Base-by-base conservation (phyloP, 2,888 invertebrate genomes). In the Coremacera marginata region DNA sequence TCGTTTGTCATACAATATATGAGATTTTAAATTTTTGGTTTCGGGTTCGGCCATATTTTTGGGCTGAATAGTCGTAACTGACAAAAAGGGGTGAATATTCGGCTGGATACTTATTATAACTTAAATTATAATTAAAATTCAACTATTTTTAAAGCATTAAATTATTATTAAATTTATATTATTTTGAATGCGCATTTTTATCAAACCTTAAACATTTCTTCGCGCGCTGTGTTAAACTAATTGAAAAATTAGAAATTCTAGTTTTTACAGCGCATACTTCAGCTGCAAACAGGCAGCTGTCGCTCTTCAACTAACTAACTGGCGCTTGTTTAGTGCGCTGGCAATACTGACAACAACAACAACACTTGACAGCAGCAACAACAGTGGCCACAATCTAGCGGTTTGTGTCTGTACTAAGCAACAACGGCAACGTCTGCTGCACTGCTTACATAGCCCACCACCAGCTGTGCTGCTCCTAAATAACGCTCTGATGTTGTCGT, bases 281-380 rank as follows among this genome's bases (percentile, higher is more conserved):
- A 62, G 27, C 62, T 22, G n/a, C 62, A 34, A 31, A 25, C 37
- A 49, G 71, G 57, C 37, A 37, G 31, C 71, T 57, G 71, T 71
- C 71, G 57, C 22, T 71, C 51, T 49, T 25, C 22, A 14, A 25
- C 51, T 34, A 37, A 22, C 37, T 22, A 62, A n/a, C 44, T 62
- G 60, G 44, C 70, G 31, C 51, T 70, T 34, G 52, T 7, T 27
- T 34, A 19, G 52, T 27, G 55, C 16, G 14, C 60, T 62, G 44
- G 62, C 49, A 71, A 71, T 62, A 44, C 31, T n/a, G 52, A 37
- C 72, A 72, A 72, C 49, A 72, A 25, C 27, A 34, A 19, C 34
- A 70, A 25, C 68, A 22, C 57, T 57, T 71, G 71, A 71, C 71
- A 71, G 71, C 71, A 34, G 55, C 55, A 52, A 31, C 55, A 52